Evolutionary conservation across 2,888 invertebrate species (phyloP), one percentile per base, ranked within the genome.

Genomic region (Lysandra coridon): DNA sequence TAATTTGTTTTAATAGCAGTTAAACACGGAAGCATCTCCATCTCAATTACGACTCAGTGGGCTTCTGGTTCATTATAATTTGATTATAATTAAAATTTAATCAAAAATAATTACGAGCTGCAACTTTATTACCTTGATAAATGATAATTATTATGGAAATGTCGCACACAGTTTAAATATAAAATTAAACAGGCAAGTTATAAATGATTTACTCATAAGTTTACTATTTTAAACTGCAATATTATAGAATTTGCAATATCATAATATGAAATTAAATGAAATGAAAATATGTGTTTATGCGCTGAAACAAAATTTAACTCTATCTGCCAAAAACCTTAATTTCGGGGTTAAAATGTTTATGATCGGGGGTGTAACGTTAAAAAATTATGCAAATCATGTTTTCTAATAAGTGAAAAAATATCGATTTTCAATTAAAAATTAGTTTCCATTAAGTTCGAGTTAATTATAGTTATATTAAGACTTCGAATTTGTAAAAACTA

Each of bases 41-140:
- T 69, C 69, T 69, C 69, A 33, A 69, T 33, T 33, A 69, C 69
- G 69, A 69, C 14, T 30, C 64, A 7, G 33, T 69, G 14, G 69
- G 69, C 69, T 69, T 69, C 69, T 69, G 69, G 69, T 69, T 69
- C 33, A 37, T 69, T 69, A 33, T 37, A 69, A 69, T 69, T 69
- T 69, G 69, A 69, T 69, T 69, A 69, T 69, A 69, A 69, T 69
- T 69, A 33, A 69, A 69, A 37, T 69, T 33, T 69, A 33, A 69
- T 69, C 69, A 69, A 69, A 69, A 69, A 69, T 69, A 69, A 69
- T 69, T 69, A 37, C 69, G 23, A 33, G 69, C 69, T 69, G 33
- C 69, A 69, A 69, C 33, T 69, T 69, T 69, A 69, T 69, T 69
- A 69, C 69, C 33, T 69, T 33, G 14, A 37, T 69, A 5, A 69